Base-by-base conservation (phyloP, 2,113 vertebrate genomes). In the Otus sunia region DNA sequence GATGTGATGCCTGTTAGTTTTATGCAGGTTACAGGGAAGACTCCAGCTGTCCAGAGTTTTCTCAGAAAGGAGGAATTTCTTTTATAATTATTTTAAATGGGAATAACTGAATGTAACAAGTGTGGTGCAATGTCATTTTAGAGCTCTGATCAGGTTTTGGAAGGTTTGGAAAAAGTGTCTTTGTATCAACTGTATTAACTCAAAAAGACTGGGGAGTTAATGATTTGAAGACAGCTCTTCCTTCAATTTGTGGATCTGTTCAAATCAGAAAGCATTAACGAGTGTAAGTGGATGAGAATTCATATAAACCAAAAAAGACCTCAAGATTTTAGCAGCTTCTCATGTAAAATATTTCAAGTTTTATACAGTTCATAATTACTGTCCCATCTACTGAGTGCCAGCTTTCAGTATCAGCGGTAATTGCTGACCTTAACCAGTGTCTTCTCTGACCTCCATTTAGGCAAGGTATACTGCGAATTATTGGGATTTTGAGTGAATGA, bases 401-500 rank as follows among this genome's bases (percentile, higher is more conserved):
- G 22, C 29, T 88, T 91, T 60, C 75, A 75, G 47, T 29, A 88
- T 47, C 58, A 86, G 71, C 29, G 30, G 23, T 90, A 79, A 76
- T n/a, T 91, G 36, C 49, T 90, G 85, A 91, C 49, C 73, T 90
- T 76, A 59, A 59, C 9, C 69, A 29, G 12, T 56, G 43, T 60
- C 56, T 64, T 90, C 45, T 88, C 45, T 72, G 69, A 68, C 68
- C 68, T 94, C 86, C 36, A 49, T 49, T 94, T 78, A 81, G 60
- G 74, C 52, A 94, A 93, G 34, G 21, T 93, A 49, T 43, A 49
- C 64, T 60, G 47, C 34, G 93, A 81, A 93, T 91, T 81, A 91
- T 49, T 5, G n/a, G 55, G 71, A 90, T 92, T 89, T 94, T 90
- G 87, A 97, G 30, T 86, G 84, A 94, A 94, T 90, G 62, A 77